Evolutionary conservation across 2,797 vertebrate species (phyloP).

Genomic region (Leuciscus waleckii): DNA sequence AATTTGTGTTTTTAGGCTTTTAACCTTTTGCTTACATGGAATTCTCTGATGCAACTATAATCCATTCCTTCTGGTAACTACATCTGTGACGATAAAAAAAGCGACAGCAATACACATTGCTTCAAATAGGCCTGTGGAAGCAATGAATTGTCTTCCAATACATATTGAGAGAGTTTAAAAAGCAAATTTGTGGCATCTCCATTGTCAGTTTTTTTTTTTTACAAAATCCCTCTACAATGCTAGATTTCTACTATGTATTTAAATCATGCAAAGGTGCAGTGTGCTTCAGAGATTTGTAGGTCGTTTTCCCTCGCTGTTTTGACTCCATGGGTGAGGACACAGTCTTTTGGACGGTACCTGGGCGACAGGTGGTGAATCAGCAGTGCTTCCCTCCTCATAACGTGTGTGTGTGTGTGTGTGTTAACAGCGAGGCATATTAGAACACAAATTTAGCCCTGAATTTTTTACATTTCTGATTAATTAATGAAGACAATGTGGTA

Average conservation of each 20-base stretch:
- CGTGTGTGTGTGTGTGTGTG: constrained; percentile 35
- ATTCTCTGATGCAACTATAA: neutral
- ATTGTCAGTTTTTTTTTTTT: neutral
- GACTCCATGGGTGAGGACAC: constrained; percentile 51
- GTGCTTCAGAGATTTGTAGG: constrained; percentile 38
- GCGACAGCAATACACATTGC: neutral
- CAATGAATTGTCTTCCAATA: neutral
- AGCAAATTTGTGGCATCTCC: neutral
- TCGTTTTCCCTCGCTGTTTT: constrained; percentile 66
- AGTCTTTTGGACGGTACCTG: constrained; percentile 63
- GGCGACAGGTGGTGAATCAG: constrained; percentile 65
- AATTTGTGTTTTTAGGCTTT: neutral
- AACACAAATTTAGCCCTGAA: neutral
- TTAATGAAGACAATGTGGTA: neutral
- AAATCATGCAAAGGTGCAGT: constrained; percentile 42
- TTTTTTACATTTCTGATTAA: neutral
- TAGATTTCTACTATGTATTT: constrained; percentile 49
- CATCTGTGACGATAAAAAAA: neutral
- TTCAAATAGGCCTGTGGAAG: neutral
- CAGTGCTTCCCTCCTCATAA: constrained; percentile 53
- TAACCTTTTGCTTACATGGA: neutral
- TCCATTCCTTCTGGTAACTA: neutral
- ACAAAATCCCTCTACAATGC: neutral
- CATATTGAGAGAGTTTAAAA: neutral
- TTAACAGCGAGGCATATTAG: constrained; percentile 23